Conservation (phyloP, 2,113 vertebrate genomes). For the Todiramphus chloris region DNA sequence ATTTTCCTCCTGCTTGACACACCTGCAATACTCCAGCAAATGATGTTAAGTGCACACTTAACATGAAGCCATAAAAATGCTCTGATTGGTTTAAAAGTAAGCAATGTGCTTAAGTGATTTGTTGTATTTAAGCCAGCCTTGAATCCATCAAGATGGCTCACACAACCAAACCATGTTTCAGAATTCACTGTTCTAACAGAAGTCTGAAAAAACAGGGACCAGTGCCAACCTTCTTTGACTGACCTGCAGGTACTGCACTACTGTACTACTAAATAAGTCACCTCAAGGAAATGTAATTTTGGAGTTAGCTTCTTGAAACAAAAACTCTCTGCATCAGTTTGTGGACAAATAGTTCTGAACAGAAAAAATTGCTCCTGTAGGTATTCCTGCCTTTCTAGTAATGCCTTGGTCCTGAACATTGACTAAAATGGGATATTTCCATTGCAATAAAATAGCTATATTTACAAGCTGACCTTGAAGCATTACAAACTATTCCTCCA, state of each 20-base stretch:
- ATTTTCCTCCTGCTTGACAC: neutral
- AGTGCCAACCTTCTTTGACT: neutral
- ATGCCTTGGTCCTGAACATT: neutral
- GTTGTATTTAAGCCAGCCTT: neutral
- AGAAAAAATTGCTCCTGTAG: neutral
- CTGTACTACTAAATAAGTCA: neutral
- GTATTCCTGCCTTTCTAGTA: neutral
- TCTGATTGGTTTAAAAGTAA: neutral
- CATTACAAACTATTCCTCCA: neutral
- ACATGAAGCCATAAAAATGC: neutral
- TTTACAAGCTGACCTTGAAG: constrained; percentile 1
- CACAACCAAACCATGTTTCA: neutral
- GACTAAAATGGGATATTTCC: neutral
- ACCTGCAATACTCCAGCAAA: neutral
- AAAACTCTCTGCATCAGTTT: neutral
- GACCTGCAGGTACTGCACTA: neutral
- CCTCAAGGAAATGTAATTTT: neutral
- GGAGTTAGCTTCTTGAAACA: constrained; percentile 1
- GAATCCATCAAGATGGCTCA: neutral
- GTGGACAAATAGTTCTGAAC: neutral
- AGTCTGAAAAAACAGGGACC: neutral
- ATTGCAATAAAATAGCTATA: neutral
- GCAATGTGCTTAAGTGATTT: neutral
- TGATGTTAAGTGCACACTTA: accelerated
- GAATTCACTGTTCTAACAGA: neutral